Evolutionary conservation across 2,797 vertebrate genomes (phyloP), one percentile per base, ranked within the genome.

Genomic region (Trachurus trachurus): DNA sequence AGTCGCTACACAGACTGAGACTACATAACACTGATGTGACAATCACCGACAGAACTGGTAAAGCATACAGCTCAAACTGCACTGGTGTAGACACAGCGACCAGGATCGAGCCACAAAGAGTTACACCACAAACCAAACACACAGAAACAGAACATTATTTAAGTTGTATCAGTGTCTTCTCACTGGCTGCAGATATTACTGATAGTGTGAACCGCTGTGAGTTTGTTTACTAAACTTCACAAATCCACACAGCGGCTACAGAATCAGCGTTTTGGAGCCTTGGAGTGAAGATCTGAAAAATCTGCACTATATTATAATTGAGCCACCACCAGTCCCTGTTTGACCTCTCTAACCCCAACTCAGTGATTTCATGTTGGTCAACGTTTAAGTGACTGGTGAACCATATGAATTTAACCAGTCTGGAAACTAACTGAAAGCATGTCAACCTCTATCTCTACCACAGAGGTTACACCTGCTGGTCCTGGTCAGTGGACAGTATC

Each of bases 251-350:
- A 72, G 8, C 44, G 40, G 39, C 50, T 61, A 63, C 65, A 78
- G 49, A 80, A 77, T 76, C 72, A 83, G 54, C 61, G 79, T 66
- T 29, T n/a, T 21, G 31, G 10, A 57, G 53, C 52, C 17, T 52
- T 6, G 10, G 42, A 58, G 44, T 8, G 39, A 8, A 0, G 13
- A 34, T 22, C 19, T 4, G 16, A 53, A 68, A n/a, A 53, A 68
- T 37, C 21, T 26, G 53, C 10, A 54, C 13, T 6, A 64, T 26
- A 73, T 56, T 56, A 19, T 50, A 66, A 76, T 9, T 65, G 52
- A 60, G 26, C 34, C 17, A 21, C 34, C 17, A 21, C 26, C 53
- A 0, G 16, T 54, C 37, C 1, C 7, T 49, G 6, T 49, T 6
- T 19, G 17, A 19, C 17, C 17, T 31, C 8, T 60, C 12, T 44